phyloP scores from a whole-genome alignment of 1,140 invertebrate species.

The Acromyrmex echinatior region DNA sequence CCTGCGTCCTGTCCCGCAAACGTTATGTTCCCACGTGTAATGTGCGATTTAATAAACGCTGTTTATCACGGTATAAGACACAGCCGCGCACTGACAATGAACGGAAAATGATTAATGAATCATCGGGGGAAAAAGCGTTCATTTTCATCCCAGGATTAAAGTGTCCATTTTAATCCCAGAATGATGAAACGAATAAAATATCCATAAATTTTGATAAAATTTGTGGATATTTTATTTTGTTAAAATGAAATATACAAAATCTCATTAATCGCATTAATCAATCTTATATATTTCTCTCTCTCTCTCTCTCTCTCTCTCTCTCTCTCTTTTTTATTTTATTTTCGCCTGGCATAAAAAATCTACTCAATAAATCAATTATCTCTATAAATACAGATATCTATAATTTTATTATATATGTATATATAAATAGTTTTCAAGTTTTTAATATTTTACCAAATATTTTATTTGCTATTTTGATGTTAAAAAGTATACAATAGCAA shows the following conservation, averaged over 20 bases:
- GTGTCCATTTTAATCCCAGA: not conserved
- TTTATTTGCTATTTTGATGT: not conserved
- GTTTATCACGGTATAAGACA: not conserved
- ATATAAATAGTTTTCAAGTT: not conserved
- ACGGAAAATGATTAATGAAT: slow-evolving; percentile 14
- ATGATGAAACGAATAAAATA: not conserved
- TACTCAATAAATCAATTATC: not conserved
- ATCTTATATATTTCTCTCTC: not conserved
- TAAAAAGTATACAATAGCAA: not conserved
- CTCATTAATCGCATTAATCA: not conserved
- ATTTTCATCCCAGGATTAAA: not conserved
- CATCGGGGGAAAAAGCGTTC: not conserved
- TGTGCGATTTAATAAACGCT: not conserved
- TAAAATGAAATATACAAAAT: not conserved
- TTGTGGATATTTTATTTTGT: not conserved
- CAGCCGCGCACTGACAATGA: not conserved
- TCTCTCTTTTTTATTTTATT: not conserved
- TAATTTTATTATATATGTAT: not conserved
- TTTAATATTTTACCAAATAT: not conserved
- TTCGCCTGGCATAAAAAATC: no score
- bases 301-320: not conserved
- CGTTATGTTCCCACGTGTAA: not conserved
- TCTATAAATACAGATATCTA: not conserved
- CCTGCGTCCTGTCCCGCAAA: not conserved
- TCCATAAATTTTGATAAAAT: not conserved